Percentiles rank a stretch among this genome's conserved stretches.
Evolutionary conservation across 2,113 vertebrate genomes (phyloP).

Genomic region (Petaurus breviceps): DNA sequence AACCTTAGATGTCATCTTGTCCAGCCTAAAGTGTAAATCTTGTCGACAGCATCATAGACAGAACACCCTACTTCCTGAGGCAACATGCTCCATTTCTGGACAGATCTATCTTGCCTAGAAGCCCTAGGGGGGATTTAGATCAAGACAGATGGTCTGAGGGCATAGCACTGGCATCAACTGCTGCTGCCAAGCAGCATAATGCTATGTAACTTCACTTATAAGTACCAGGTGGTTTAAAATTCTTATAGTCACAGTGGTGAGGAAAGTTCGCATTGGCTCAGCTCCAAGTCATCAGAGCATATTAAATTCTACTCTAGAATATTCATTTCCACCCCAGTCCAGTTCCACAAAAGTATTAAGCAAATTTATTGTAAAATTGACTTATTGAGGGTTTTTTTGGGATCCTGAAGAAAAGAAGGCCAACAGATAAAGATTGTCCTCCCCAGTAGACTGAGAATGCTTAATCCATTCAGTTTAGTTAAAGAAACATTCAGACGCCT

Average conservation of each 20-base stretch:
- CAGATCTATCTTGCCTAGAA: background rate
- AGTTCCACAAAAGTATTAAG: background rate
- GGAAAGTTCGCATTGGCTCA: background rate
- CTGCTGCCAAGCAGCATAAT: background rate
- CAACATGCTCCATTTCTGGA: background rate
- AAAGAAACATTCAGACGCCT: background rate
- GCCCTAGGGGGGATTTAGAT: background rate
- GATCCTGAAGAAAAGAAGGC: background rate
- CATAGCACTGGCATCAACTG: background rate
- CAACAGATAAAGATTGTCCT: background rate
- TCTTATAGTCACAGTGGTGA: background rate
- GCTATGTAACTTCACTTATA: background rate
- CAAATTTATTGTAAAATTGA: background rate
- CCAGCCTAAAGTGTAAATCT: background rate
- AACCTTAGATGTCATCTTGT: background rate
- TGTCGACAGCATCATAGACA: background rate
- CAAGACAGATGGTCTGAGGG: background rate
- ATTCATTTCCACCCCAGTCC: background rate
- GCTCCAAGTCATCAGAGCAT: background rate
- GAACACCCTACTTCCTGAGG: background rate
- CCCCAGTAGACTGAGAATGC: background rate
- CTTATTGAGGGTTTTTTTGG: background rate
- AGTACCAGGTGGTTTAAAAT: background rate
- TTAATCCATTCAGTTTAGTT: background rate
- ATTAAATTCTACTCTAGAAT: background rate